Base-by-base conservation (phyloP, 2,888 invertebrate genomes). In the Seira musarum region DNA sequence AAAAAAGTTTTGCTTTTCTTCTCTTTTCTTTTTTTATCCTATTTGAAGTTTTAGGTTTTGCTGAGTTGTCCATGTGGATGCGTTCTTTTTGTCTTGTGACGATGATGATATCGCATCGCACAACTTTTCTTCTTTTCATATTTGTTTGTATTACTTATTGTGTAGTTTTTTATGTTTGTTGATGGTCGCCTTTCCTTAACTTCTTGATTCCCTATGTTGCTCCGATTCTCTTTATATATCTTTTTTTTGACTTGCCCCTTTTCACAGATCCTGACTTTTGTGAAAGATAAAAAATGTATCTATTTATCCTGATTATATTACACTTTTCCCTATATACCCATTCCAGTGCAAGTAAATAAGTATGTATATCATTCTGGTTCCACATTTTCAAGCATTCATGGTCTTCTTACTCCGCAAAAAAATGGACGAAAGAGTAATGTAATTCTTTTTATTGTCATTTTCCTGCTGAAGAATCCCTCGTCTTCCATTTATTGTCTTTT, bases 361-460 rank as follows among this genome's bases (percentile, higher is more conserved):
- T n/a, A n/a, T 8, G 53, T 53, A 53, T 53, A 30, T 30, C 2
- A 8, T 8, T 30, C 8, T 30, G 30, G 30, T 5, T 30, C 30
- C 30, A 30, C 65, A 30, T 70, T 35, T 49, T 19, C 15, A 72
- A 72, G 22, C 49, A 72, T 64, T 72, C 53, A 72, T 53, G 65
- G 53, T 64, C 64, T 53, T n/a, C 22, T 46, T 49, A 63, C 72
- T 61, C 63, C 24, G 63, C 49, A 22, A 71, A 30, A 30, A 72
- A 53, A 64, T 65, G 49, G 66, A 35, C 57, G 53, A 13, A 40
- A 70, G 53, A 81, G 71, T 63, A 75, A 80, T 76, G 75, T 82
- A 76, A 80, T 76, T 76, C 82, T 79, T 82, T 79, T 74, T 79
- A 77, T 73, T 82, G 77, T 82, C 79, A 79, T 74, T 79, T 79